Evolutionary conservation across 2,797 vertebrate species (phyloP), one percentile per base, ranked within the genome.

Genomic region (Percopsis omiscomaycus): DNA sequence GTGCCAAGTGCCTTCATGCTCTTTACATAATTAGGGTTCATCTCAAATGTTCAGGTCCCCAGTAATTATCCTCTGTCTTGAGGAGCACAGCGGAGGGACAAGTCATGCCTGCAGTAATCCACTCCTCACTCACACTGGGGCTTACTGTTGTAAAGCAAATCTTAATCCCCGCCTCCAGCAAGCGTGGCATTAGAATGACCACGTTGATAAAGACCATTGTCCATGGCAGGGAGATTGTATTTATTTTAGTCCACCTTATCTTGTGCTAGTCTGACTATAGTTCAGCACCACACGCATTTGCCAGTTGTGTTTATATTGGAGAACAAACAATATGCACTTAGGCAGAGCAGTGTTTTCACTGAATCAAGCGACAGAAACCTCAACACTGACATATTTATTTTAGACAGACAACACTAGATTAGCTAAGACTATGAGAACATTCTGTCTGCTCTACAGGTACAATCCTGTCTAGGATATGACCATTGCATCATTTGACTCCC

Each of bases 111-210:
- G 52, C 75, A 76, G 67, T 82, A 85, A 88, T 85, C 84, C 78
- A 86, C 82, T 87, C 86, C 88, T 85, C 84, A 79, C 69, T 82
- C 77, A 85, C 84, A 89, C 89, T 79, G 86, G 82, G 87, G 74
- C 77, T 77, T 74, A 84, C 74, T 76, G 81, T 72, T 27, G 72
- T 71, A 59, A 58, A 69, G 65, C 70, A 73, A 75, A 75, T 63
- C 72, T 78, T 81, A 80, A 78, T 84, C 75, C 22, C 75, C 68
- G 73, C 63, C 70, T 16, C 50, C 54, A 55, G 70, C 69, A 55
- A 54, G 69, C 29, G 1, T 2, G 56, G 52, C 5, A 3, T 13
- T 27, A 11, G 45, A 14, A 22, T 14, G 12, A n/a, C 28, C 1
- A 22, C 14, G 9, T 15, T 28, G 45, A 46, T 11, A 27, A 37